Evolutionary conservation across 2,113 vertebrate species (phyloP).

Genomic region (Alosa alosa): DNA sequence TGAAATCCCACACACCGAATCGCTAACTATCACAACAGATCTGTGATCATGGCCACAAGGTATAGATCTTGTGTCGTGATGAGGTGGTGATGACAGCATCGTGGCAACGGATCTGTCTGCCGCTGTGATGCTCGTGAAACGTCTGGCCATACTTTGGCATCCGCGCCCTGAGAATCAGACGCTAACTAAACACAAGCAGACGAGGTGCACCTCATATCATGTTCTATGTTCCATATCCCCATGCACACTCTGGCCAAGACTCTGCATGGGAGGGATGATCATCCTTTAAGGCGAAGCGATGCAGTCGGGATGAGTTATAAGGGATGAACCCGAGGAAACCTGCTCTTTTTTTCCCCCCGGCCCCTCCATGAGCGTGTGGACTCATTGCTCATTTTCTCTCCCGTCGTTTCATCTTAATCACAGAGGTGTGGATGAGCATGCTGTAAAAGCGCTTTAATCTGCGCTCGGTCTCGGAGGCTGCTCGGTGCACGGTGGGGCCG

Average conservation of each 20-base stretch:
- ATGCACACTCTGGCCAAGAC: neutral
- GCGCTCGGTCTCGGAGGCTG: too few species aligned
- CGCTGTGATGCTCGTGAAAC: neutral
- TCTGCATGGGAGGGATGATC: neutral
- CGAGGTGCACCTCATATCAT: neutral
- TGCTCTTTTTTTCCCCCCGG: neutral
- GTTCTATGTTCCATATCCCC: constrained; percentile 4
- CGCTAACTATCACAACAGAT: neutral
- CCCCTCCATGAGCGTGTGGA: neutral
- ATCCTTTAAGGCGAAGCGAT: neutral
- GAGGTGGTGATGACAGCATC: neutral
- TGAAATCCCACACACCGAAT: neutral
- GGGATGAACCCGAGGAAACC: neutral
- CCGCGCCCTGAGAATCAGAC: neutral
- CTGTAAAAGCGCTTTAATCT: constrained; percentile 21
- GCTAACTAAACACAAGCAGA: neutral
- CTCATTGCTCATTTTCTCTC: neutral
- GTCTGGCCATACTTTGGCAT: neutral
- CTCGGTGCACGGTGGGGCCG: neutral
- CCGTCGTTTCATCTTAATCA: neutral
- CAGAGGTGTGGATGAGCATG: neutral
- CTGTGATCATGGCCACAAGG: neutral
- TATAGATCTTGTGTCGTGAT: neutral
- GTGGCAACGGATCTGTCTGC: neutral
- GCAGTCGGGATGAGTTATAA: neutral